Conservation (phyloP, 1,140 invertebrate species). For the Aphis craccivora region DNA sequence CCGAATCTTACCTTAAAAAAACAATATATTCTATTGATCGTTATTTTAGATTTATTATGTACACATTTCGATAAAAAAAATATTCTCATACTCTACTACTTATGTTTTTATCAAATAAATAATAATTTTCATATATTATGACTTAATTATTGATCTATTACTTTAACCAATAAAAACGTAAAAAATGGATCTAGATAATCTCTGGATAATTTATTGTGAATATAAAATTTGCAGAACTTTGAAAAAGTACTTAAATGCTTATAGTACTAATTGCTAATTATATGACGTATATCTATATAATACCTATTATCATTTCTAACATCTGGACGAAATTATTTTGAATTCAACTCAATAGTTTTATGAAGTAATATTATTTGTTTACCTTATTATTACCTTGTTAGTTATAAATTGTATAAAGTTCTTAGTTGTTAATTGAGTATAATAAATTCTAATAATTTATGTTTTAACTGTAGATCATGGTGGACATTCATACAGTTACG, state of each 20-base stretch:
- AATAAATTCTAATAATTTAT: neutral
- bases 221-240: neutral
- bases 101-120: neutral
- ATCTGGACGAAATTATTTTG: neutral
- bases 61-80: neutral
- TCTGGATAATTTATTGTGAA: neutral
- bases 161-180: neutral
- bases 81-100: neutral
- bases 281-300: neutral
- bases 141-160: neutral
- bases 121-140: neutral
- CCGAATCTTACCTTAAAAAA: neutral
- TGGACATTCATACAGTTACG: constrained; percentile 22
- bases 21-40: neutral
- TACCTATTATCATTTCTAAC: too few relatives aligned
- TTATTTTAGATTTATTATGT: neutral
- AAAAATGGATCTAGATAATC: neutral
- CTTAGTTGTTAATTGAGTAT: neutral
- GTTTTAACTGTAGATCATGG: neutral
- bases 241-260: neutral
- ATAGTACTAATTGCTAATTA: neutral
- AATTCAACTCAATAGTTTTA: neutral
- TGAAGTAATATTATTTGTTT: neutral
- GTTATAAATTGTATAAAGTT: neutral
- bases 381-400: neutral